A percentile compares a stretch with the other conserved stretches of the same genome.
Evolutionary conservation across 2,797 vertebrate species (phyloP).

Genomic region (Bradypodion ventrale): DNA sequence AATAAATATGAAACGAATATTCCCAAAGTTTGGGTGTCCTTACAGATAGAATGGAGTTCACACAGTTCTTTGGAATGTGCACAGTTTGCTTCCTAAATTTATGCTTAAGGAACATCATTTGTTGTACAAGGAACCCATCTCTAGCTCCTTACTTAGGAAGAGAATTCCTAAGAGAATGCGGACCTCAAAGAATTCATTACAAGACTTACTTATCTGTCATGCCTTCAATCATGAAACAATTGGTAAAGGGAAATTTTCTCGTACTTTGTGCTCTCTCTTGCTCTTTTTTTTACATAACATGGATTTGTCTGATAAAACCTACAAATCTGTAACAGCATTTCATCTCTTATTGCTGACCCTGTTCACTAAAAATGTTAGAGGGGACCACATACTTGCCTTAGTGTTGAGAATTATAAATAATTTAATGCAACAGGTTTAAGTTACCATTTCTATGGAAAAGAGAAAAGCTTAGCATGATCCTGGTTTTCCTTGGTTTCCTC

Average conservation of each 20-base stretch:
- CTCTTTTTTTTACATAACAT: background rate
- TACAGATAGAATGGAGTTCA: background rate
- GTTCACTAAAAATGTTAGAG: slow-evolving; percentile 26
- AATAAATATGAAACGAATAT: background rate
- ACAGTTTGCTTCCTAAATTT: background rate
- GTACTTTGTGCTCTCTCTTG: slow-evolving; percentile 20
- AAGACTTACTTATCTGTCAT: slow-evolving; percentile 22
- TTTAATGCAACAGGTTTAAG: slow-evolving; percentile 83
- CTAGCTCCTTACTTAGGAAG: background rate
- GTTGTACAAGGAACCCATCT: background rate
- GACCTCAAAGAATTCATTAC: slow-evolving; percentile 6
- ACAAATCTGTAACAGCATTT: slow-evolving; percentile 45
- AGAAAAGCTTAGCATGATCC: slow-evolving; percentile 84
- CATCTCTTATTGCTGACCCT: slow-evolving; percentile 55
- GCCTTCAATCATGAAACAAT: background rate
- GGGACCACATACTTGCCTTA: slow-evolving; percentile 51
- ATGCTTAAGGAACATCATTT: background rate
- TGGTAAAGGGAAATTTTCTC: slow-evolving; percentile 28
- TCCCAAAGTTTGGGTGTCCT: background rate
- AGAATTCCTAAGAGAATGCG: background rate
- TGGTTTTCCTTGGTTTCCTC: slow-evolving; percentile 83
- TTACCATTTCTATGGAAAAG: slow-evolving; percentile 81
- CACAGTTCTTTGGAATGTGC: background rate
- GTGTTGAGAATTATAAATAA: slow-evolving; percentile 78
- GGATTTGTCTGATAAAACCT: slow-evolving; percentile 42